Percentiles rank a stretch among this genome's conserved stretches.
These are phyloP conservation scores for Scartelaos histophorus DNA, from an alignment of 2,113 vertebrate species.

Conservation along the genomic window DNA sequence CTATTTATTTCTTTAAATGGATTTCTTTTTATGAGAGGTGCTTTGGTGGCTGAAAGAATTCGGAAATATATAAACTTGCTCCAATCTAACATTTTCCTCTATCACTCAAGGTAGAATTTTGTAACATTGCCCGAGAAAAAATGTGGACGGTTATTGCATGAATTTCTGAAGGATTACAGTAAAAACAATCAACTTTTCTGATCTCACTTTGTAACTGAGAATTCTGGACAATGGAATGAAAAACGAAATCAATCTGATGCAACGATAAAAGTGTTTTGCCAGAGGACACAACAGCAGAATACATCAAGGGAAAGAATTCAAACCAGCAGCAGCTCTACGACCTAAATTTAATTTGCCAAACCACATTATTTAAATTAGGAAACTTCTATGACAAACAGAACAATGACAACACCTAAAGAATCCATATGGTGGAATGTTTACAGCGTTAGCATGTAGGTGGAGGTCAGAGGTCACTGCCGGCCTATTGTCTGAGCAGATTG, in stretches of 20 bases:
- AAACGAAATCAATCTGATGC: too few relatives aligned
- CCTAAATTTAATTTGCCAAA: too few relatives aligned
- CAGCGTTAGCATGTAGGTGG: neutral
- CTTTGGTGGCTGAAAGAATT: slow-evolving; percentile 5
- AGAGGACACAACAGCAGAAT: neutral
- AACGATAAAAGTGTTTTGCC: neutral
- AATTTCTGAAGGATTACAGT: slow-evolving; percentile 22
- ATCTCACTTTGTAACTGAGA: too few relatives aligned
- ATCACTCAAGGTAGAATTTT: slow-evolving; percentile 9
- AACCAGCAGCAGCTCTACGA: neutral
- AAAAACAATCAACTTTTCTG: too few relatives aligned
- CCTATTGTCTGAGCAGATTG: neutral
- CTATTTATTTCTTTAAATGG: slow-evolving; percentile 23
- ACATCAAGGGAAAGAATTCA: neutral
- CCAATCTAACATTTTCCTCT: neutral
- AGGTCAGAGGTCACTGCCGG: neutral
- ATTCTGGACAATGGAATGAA: too few relatives aligned
- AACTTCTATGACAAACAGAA: neutral
- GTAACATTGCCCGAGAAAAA: slow-evolving; percentile 12
- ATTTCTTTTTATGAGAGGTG: slow-evolving; percentile 14
- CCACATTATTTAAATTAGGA: too few relatives aligned
- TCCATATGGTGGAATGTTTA: neutral
- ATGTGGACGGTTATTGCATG: slow-evolving; percentile 4
- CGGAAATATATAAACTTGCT: slow-evolving; percentile 31
- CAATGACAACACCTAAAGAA: neutral